Evolutionary conservation across 35 echinoderm and acorn worm genomes (phyloP).

Genomic region (Lytechinus variegatus): DNA sequence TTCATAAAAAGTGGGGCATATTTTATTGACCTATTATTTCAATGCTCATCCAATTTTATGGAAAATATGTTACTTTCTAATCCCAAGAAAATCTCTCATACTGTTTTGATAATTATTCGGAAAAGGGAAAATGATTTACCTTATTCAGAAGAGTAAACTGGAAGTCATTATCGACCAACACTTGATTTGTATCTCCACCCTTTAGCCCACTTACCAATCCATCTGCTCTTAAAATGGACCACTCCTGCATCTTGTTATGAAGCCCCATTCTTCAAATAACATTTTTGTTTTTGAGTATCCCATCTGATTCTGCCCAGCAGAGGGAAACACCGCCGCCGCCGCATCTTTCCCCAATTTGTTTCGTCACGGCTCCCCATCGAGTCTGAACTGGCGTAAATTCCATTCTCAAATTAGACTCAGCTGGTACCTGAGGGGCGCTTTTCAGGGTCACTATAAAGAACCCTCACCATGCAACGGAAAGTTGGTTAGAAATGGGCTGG

Average conservation of each 20-base stretch:
- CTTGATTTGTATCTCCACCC: too few relatives aligned
- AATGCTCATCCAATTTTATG: too few relatives aligned
- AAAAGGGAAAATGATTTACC: too few relatives aligned
- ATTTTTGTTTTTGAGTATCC: background rate
- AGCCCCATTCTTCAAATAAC: background rate
- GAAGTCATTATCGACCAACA: too few relatives aligned
- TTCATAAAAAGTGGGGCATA: too few relatives aligned
- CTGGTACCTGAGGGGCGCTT: background rate
- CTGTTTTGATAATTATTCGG: too few relatives aligned
- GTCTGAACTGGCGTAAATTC: constrained; percentile 36
- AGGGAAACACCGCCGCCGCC: background rate
- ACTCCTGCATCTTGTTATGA: background rate
- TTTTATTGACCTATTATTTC: too few relatives aligned
- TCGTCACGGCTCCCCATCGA: background rate
- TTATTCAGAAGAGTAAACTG: too few relatives aligned
- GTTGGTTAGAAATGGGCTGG: background rate
- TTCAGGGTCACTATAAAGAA: background rate
- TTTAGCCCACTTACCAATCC: background rate
- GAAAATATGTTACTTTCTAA: too few relatives aligned
- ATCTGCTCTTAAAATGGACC: background rate
- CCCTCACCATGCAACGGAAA: background rate
- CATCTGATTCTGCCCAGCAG: background rate
- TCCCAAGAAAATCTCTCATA: too few relatives aligned
- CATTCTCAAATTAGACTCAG: constrained; percentile 47
- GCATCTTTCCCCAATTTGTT: constrained; percentile 29